Base-by-base conservation (phyloP, 2,888 invertebrate species). In the Calameuta filiformis region DNA sequence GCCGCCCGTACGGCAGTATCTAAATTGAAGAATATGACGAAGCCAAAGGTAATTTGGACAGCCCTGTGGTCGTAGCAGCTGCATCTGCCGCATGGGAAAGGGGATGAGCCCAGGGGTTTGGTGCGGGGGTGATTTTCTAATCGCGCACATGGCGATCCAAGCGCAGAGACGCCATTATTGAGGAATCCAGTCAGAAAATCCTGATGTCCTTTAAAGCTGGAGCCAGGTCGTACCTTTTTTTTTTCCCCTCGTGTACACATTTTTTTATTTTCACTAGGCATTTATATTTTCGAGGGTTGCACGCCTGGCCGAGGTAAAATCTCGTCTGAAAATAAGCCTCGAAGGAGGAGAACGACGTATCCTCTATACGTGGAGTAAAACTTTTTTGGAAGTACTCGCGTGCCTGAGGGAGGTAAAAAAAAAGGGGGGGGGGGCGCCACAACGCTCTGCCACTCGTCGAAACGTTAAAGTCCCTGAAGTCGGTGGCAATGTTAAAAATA, bases 41-140 rank as follows among this genome's bases (percentile, higher is more conserved):
- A 56, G 56, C 56, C 56, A 56, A 56, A 56, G 56, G 31, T 33
- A 33, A 71, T 71, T 71, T 71, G 71, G 71, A 71, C 71, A 71
- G 33, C 71, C 71, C 71, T 71, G 71, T 23, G 71, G 71, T 71
- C 71, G 71, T 31, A 71, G 71, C 71, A 71, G 71, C 71, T 71
- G 71, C 71, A 30, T 71, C 34, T 71, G 71, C 33, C 15, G 33
- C 12, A 71, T 4, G 33, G 71, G 31, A 71, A 71, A 71, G 12
- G 71, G 71, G 71, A 31, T 12, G 71, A 34, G 15, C 12, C 12
- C 4, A 71, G 33, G 71, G 33, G 31, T 33, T 31, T 34, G 71
- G 71, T 33, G 71, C 71, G 71, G 33, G 71, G 71, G 71, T 31
- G 71, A 71, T 71, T 71, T 34, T 34, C 33, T 71, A 71, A 71